These are phyloP conservation scores for Alectura lathami DNA, from an alignment of 2,113 vertebrate genomes.

Conservation along the genomic window DNA sequence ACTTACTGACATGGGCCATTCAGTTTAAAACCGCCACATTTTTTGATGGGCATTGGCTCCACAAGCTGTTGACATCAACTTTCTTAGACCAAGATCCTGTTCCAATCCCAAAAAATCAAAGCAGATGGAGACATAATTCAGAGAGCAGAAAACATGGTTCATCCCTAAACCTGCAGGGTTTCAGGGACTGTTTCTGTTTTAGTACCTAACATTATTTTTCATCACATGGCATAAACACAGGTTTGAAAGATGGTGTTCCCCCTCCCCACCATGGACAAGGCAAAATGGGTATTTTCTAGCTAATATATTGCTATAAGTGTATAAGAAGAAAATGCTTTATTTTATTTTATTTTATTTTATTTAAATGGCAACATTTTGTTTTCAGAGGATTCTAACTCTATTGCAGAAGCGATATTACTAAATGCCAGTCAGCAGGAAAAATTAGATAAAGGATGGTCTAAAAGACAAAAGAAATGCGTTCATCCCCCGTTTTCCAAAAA, in stretches of 20 bases:
- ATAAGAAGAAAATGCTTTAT: neutral
- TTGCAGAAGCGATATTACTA: slow-evolving; percentile 52
- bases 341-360: no score
- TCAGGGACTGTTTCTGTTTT: neutral
- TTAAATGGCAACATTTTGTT: neutral
- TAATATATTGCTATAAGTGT: neutral
- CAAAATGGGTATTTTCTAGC: slow-evolving; percentile 11
- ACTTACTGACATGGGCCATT: neutral
- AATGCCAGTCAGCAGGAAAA: slow-evolving; percentile 29
- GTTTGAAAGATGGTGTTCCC: neutral
- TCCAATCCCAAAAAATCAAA: neutral
- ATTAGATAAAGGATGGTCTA: slow-evolving; percentile 23
- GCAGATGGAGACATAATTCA: slow-evolving; percentile 22
- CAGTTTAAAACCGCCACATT: neutral
- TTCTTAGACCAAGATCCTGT: neutral
- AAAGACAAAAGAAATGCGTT: slow-evolving; percentile 26
- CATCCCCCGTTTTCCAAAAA: slow-evolving; percentile 13
- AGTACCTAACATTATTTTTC: slow-evolving; percentile 18
- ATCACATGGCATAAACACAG: neutral
- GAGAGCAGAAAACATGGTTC: slow-evolving; percentile 12
- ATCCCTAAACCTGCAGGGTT: slow-evolving; percentile 32
- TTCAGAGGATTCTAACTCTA: slow-evolving; percentile 2
- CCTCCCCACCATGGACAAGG: neutral
- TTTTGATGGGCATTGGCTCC: neutral
- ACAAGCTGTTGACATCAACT: neutral